A percentile compares a stretch with the other conserved stretches of the same genome.
phyloP scores from a whole-genome alignment of 2,888 invertebrate species.

The Acrobasis consociella region DNA sequence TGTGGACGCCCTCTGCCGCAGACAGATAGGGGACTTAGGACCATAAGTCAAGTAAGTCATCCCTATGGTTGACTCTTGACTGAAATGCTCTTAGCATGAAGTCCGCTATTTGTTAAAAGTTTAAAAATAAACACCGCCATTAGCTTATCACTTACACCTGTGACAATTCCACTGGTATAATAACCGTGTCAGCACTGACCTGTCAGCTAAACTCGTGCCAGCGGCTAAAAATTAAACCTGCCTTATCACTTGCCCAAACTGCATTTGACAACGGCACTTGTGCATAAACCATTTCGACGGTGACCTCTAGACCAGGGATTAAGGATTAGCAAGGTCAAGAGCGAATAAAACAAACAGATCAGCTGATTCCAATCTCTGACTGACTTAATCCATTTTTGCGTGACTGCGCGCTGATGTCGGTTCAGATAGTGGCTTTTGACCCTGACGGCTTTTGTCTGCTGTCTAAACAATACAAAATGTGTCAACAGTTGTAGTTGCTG shows the following conservation, averaged over 20 bases:
- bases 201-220: too few relatives aligned
- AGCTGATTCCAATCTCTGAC: constrained; percentile 19
- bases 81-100: too few relatives aligned
- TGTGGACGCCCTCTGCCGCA: too few relatives aligned
- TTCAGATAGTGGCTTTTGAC: constrained; percentile 37
- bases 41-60: too few relatives aligned
- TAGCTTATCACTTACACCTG: too few relatives aligned
- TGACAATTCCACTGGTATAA: too few relatives aligned
- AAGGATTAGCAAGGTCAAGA: constrained; percentile 17
- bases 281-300: neutral
- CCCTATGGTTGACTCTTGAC: too few relatives aligned
- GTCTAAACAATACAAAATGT: constrained; percentile 18
- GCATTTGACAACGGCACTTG: neutral
- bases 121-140: too few relatives aligned
- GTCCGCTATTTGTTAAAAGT: too few relatives aligned
- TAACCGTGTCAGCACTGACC: too few relatives aligned
- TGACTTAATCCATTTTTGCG: constrained; percentile 37
- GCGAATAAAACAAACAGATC: constrained; percentile 13
- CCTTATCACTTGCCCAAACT: neutral
- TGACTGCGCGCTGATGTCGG: constrained; percentile 42
- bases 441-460: constrained; percentile 38
- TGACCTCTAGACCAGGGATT: neutral
- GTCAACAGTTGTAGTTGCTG: neutral
- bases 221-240: neutral
- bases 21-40: too few relatives aligned